Evolutionary conservation across 2,888 invertebrate genomes (phyloP), one percentile per base, ranked within the genome.

Genomic region (Dolichomitus sp.): DNA sequence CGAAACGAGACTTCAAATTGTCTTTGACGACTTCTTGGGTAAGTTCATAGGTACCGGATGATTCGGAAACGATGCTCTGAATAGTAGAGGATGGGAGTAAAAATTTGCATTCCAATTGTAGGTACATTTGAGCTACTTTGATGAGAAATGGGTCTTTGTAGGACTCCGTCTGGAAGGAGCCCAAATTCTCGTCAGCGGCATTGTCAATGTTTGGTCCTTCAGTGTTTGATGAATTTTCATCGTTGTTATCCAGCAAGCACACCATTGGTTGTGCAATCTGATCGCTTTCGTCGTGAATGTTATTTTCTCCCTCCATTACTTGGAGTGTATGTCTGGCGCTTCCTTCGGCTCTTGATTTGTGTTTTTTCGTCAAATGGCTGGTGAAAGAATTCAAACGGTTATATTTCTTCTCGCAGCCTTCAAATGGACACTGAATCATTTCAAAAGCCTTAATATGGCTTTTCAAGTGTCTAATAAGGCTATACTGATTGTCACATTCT

Each of bases 71-170:
- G 27, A 88, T 85, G 23, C 85, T 61, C 48, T 89, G 82, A 12
- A 88, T 66, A 19, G 84, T 85, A 17, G 76, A 74, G n/a, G 76
- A 76, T 48, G 87, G 87, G n/a, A 88, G 14, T 14, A 79, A 57
- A 63, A 81, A 78, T 33, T 87, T 52, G 48, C 76, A 54, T 84
- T 88, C 85, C 48, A 88, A 80, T 84, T 88, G 87, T 23, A 87
- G 75, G 69, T 81, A 86, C 69, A 85, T 83, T 65, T 81, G 69
- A 61, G 72, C 83, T 37, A 84, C 0, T 17, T 76, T 82, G 11
- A 37, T 1, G 27, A 80, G 11, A 77, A 77, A 75, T 59, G 80
- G 63, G 61, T 81, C 66, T 17, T 50, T 52, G 37, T 33, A 30
- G 37, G 68, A 50, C 7, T 52, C 19, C 17, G 52, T 33, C 17